Conservation (phyloP, 2,797 vertebrate species). For the Chrysolophus pictus region DNA sequence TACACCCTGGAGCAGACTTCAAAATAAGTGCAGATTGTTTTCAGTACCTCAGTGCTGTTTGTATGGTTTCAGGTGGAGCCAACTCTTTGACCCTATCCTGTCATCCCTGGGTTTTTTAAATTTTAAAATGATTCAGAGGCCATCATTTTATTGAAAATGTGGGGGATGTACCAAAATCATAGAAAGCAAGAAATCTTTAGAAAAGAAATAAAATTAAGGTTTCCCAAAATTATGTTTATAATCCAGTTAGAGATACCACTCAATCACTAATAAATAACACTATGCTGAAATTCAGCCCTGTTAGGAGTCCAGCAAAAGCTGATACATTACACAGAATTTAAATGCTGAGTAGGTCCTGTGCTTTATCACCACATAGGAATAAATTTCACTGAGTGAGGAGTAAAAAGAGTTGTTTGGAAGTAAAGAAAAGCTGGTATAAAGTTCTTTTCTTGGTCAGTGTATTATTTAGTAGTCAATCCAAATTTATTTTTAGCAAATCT, state of each 20-base stretch:
- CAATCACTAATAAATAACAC: neutral
- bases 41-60: neutral
- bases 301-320: neutral
- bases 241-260: neutral
- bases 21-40: neutral
- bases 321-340: neutral
- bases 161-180: neutral
- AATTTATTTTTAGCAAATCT: neutral
- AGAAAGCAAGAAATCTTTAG: neutral
- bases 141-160: neutral
- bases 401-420: neutral
- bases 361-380: neutral
- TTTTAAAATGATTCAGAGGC: neutral
- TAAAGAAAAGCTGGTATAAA: neutral
- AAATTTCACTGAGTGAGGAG: neutral
- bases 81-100: neutral
- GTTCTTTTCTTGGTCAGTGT: neutral
- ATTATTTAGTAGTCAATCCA: neutral
- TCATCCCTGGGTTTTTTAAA: neutral
- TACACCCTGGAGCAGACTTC: neutral
- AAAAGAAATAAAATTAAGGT: neutral
- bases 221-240: neutral
- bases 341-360: neutral
- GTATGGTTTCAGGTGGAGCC: neutral
- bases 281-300: neutral